A percentile compares a stretch with the other conserved stretches of the same genome.
These are phyloP conservation scores for Drosophila paramelanica DNA, from an alignment of 2,888 invertebrate genomes.

Conservation along the genomic window DNA sequence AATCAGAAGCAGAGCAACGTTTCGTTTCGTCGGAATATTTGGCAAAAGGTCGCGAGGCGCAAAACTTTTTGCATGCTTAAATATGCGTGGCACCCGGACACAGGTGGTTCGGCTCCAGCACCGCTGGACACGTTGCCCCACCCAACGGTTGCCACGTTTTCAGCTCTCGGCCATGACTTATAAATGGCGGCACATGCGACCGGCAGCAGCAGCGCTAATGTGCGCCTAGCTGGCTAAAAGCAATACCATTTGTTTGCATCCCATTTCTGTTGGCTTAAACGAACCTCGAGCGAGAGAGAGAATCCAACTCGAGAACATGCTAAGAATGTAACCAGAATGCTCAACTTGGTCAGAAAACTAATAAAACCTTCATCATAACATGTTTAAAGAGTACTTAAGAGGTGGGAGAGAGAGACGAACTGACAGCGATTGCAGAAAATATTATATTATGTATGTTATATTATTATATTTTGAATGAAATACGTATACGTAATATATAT, in stretches of 20 bases:
- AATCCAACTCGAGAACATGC: not conserved
- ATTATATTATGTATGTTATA: no score
- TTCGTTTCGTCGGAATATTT: conserved; percentile 1
- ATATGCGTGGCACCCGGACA: conserved; percentile 70
- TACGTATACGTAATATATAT: no score
- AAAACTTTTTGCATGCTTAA: conserved; percentile 62
- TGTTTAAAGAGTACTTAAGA: not conserved
- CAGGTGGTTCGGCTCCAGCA: conserved; percentile 56
- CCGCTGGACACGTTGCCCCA: conserved; percentile 17
- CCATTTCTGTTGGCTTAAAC: conserved; percentile 42
- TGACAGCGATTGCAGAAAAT: no score
- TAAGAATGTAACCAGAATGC: not conserved
- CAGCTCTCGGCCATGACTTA: conserved; percentile 42
- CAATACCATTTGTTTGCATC: conserved; percentile 48
- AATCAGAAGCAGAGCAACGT: conserved; percentile 21
- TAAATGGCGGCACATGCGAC: conserved; percentile 50
- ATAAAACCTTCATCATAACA: conserved; percentile 33
- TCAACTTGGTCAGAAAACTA: conserved; percentile 21
- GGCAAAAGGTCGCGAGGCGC: conserved; percentile 39
- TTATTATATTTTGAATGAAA: no score
- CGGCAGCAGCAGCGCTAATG: conserved; percentile 37
- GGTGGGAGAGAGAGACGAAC: not conserved
- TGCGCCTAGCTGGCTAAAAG: conserved; percentile 41
- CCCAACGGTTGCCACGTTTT: conserved; percentile 1
- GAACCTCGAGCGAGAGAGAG: conserved; percentile 12